phyloP scores from a whole-genome alignment of 1,140 invertebrate species.

The Samia ricini region DNA sequence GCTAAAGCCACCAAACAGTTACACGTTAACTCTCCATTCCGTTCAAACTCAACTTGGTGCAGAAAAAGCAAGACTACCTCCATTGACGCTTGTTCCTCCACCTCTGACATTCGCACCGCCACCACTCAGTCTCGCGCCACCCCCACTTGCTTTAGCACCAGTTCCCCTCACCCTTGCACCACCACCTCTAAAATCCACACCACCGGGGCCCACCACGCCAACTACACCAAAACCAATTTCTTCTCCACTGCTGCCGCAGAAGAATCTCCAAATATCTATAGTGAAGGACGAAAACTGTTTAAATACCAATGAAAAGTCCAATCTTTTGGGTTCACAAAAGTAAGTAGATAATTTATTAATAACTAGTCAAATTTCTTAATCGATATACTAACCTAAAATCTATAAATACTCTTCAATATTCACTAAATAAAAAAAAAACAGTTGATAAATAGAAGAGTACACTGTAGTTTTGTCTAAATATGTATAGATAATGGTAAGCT shows the following conservation, averaged over 20 bases:
- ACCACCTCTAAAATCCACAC: slow-evolving; percentile 45
- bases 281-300: slow-evolving; percentile 67
- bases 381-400: neutral
- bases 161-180: slow-evolving; percentile 54
- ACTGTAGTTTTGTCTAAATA: no score
- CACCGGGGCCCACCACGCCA: slow-evolving; percentile 47
- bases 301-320: slow-evolving; percentile 70
- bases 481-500: no score
- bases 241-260: slow-evolving; percentile 64
- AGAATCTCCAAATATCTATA: slow-evolving; percentile 69
- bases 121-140: slow-evolving; percentile 51
- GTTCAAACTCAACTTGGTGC: slow-evolving; percentile 63
- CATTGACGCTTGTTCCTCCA: slow-evolving; percentile 56
- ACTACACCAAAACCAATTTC: slow-evolving; percentile 56
- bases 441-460: neutral
- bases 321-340: slow-evolving; percentile 69
- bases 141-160: slow-evolving; percentile 51
- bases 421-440: neutral
- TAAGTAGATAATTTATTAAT: slow-evolving; percentile 35
- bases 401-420: neutral
- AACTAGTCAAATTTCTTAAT: neutral
- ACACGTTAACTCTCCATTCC: slow-evolving; percentile 70
- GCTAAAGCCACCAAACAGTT: slow-evolving; percentile 79
- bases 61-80: slow-evolving; percentile 64
- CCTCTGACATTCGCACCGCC: slow-evolving; percentile 56